phyloP scores from a whole-genome alignment of 2,888 invertebrate species.

The Eupithecia subumbrata region DNA sequence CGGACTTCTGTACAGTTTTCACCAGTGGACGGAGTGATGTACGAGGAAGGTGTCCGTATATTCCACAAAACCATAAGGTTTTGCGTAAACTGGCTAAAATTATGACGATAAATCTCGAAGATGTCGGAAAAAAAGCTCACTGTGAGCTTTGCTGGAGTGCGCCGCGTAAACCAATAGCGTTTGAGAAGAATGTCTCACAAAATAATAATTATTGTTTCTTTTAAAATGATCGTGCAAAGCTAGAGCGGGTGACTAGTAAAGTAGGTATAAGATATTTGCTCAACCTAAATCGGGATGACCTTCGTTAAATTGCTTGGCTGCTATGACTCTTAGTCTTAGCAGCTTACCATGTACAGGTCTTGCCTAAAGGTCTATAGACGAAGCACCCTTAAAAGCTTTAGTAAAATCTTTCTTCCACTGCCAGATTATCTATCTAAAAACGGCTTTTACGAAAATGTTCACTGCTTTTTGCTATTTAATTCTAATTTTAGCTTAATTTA shows the following conservation, averaged over 20 bases:
- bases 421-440: not conserved
- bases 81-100: not conserved
- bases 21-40: too few relatives aligned
- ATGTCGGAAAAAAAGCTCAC: not conserved
- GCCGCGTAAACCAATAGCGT: not conserved
- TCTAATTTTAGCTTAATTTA: not conserved
- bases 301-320: not conserved
- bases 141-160: not conserved
- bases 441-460: not conserved
- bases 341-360: not conserved
- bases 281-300: not conserved
- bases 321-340: not conserved
- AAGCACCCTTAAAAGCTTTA: not conserved
- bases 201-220: not conserved
- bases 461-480: not conserved
- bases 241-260: not conserved
- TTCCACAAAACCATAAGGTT: too few relatives aligned
- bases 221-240: not conserved
- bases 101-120: not conserved
- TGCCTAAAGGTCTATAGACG: not conserved
- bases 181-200: not conserved
- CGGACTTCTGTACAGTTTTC: too few relatives aligned
- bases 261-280: not conserved
- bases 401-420: not conserved
- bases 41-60: too few relatives aligned